A percentile compares a stretch with the other conserved stretches of the same genome.
phyloP scores from a whole-genome alignment of 2,888 invertebrate species.

The Prostheceraeus crozeri region DNA sequence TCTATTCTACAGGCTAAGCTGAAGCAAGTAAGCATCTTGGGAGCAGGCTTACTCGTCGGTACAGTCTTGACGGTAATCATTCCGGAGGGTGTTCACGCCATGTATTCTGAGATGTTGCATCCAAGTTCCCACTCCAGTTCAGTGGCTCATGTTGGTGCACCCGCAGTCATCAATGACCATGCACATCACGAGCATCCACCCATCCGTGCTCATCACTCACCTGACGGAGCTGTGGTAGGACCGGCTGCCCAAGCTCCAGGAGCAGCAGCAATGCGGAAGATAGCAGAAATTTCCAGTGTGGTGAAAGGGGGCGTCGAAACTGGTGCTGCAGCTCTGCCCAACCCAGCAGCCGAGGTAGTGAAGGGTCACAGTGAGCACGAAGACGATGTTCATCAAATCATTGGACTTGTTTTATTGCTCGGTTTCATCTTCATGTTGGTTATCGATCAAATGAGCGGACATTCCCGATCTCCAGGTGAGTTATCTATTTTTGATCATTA shows the following conservation, averaged over 20 bases:
- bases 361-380: conserved; percentile 4
- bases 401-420: conserved; percentile 82
- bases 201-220: no score
- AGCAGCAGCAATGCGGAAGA: background rate
- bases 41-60: conserved; percentile 90
- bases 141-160: no score
- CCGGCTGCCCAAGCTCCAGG: no score
- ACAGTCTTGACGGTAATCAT: conserved; percentile 95
- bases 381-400: conserved; percentile 56
- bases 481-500: no score
- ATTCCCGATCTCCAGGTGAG: no score
- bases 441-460: conserved; percentile 71
- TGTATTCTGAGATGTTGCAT: no score
- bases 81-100: conserved; percentile 85
- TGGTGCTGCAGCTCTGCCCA: background rate
- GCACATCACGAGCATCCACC: no score
- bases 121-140: background rate
- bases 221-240: no score
- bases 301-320: no score
- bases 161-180: no score
- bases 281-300: background rate
- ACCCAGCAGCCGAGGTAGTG: background rate
- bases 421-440: conserved; percentile 96
- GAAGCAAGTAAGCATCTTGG: conserved; percentile 83
- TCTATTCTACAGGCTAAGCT: conserved; percentile 70